Base-by-base conservation (phyloP, 2,888 invertebrate species). In the Baccha elongata region DNA sequence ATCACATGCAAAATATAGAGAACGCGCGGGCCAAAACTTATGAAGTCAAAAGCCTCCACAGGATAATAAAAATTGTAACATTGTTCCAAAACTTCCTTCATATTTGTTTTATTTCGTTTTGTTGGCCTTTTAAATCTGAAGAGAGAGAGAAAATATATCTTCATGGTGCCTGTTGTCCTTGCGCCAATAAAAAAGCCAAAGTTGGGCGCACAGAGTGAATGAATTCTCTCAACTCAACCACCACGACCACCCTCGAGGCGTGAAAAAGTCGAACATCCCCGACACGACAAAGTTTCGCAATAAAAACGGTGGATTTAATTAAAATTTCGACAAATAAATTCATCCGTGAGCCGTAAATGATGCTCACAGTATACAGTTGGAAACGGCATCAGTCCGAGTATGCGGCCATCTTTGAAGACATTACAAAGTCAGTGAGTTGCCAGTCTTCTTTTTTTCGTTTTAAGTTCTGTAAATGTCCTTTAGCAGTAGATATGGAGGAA, bases 301-400 rank as follows among this genome's bases (percentile, higher is more conserved):
- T 83, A 83, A 83, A 83, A 83, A 83, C 81, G 72, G 81, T 83
- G 81, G 72, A 83, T 83, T 83, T 83, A 83, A 83, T 83, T 83
- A 83, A 83, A 83, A 83, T 83, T 83, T 83, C 76, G 76, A 83
- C 81, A 83, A 76, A 83, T 83, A 83, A 83, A 83, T 83, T 83
- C 81, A 83, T 76, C 81, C 72, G 76, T 83, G 81, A 76, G 81
- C 67, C 81, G 76, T 83, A 83, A 83, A 76, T 76, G 81, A 83
- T 76, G 81, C 81, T 83, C 76, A 42, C 62, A 15, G 5, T 32
- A 32, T 19, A 40, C 40, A 52, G 52, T 58, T 55, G 46, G 68
- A 55, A 55, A 55, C 7, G 44, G 53, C 26, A 32, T 29, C 29
- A 55, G 32, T 68, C 53, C 44, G 55, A 69, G 55, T 68, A 44